These are phyloP conservation scores for Heterodera carotae DNA, from an alignment of 1,140 invertebrate genomes.

Conservation along the genomic window DNA sequence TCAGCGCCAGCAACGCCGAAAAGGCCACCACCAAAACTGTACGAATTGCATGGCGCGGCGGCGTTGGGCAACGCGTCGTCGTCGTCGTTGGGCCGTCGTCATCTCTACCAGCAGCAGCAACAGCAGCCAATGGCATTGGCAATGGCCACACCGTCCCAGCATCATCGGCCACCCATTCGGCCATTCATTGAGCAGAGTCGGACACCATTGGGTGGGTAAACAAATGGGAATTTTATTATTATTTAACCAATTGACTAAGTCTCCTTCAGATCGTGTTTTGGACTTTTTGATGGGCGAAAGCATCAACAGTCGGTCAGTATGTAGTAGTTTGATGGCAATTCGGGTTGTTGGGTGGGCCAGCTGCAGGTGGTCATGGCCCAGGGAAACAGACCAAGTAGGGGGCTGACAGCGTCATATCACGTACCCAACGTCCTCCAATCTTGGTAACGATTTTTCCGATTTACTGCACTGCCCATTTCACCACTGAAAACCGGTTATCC, in stretches of 20 bases:
- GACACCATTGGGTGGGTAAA: constrained; percentile 56
- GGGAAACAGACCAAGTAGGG: too few relatives aligned
- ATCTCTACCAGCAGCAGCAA: too few relatives aligned
- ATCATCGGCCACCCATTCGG: constrained; percentile 44
- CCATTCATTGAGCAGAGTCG: constrained; percentile 49
- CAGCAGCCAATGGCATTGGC: too few relatives aligned
- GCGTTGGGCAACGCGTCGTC: background rate
- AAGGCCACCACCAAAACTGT: constrained; percentile 18
- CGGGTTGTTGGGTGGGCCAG: too few relatives aligned
- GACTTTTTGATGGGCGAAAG: constrained; percentile 94
- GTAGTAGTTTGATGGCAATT: background rate
- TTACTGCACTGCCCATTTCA: too few relatives aligned
- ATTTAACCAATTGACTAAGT: too few relatives aligned
- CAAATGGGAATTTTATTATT: constrained; percentile 41
- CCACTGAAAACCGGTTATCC: too few relatives aligned
- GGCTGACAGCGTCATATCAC: too few relatives aligned
- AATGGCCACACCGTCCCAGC: background rate
- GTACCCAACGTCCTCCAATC: too few relatives aligned
- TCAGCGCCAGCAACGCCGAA: background rate
- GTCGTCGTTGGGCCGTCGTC: background rate
- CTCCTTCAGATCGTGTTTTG: constrained; percentile 78
- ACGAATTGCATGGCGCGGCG: constrained; percentile 27
- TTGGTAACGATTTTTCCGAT: too few relatives aligned
- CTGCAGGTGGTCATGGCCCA: too few relatives aligned
- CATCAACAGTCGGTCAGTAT: constrained; percentile 78